Evolutionary conservation across 2,888 invertebrate genomes (phyloP).

Genomic region (Thereva nobilitata): DNA sequence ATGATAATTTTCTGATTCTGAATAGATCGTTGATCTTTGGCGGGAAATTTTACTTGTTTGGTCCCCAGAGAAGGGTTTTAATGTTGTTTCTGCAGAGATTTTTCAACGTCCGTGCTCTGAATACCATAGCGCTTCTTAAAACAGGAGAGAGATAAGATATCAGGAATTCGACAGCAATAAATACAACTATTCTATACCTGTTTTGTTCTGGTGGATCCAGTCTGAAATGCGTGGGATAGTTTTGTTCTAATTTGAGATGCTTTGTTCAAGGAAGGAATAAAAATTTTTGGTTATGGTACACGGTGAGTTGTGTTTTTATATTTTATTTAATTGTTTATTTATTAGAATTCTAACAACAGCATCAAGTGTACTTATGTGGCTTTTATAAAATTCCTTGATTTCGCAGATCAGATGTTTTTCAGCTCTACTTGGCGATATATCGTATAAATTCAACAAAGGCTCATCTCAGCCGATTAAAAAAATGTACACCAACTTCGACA

Average conservation of each 20-base stretch:
- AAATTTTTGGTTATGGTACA: too few species aligned
- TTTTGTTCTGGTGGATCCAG: conserved; percentile 33
- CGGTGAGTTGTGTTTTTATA: too few species aligned
- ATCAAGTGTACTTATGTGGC: too few species aligned
- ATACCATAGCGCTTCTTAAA: conserved; percentile 27
- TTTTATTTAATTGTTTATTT: too few species aligned
- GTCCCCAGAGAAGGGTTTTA: conserved; percentile 24
- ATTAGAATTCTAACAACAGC: too few species aligned
- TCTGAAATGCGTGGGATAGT: conserved; percentile 55
- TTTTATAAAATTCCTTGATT: too few species aligned
- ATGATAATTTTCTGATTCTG: conserved; percentile 29
- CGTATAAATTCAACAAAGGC: too few species aligned
- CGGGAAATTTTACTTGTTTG: conserved; percentile 21
- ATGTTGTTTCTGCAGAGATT: conserved; percentile 22
- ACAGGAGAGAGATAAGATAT: conserved; percentile 23
- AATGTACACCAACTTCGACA: too few species aligned
- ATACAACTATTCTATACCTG: conserved; percentile 14
- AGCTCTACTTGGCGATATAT: too few species aligned
- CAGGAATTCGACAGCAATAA: conserved; percentile 20
- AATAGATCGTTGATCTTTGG: conserved; percentile 33
- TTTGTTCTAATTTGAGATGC: conserved; percentile 52
- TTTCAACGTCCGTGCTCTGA: conserved; percentile 33
- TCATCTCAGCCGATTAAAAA: too few species aligned
- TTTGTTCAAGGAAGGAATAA: too few species aligned
- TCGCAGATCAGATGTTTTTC: too few species aligned